These are phyloP conservation scores for Idaea aversata DNA, from an alignment of 2,888 invertebrate species.

Conservation along the genomic window DNA sequence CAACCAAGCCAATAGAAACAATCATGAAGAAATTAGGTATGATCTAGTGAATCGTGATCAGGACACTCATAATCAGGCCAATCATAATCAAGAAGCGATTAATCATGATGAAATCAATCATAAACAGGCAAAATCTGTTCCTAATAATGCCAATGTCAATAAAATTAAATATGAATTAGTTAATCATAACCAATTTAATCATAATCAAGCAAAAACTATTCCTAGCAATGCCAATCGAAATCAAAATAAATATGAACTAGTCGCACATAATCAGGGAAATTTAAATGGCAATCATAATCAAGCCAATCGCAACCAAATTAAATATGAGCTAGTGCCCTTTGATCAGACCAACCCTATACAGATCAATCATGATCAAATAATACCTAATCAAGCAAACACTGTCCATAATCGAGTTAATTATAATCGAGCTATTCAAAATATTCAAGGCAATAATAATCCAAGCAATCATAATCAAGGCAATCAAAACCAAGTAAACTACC, in stretches of 20 bases:
- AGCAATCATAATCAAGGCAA: not conserved
- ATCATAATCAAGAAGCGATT: not conserved
- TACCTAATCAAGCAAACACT: not conserved
- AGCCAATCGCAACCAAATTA: not conserved
- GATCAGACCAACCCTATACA: too few species aligned
- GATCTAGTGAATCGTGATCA: not conserved
- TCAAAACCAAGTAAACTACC: slow-evolving; percentile 9
- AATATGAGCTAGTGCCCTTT: too few species aligned
- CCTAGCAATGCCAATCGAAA: not conserved
- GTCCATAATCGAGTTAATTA: not conserved
- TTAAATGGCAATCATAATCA: not conserved
- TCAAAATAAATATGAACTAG: not conserved
- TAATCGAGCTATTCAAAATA: not conserved
- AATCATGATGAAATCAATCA: not conserved
- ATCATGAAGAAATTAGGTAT: slow-evolving; percentile 4
- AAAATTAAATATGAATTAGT: not conserved
- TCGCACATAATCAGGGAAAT: not conserved
- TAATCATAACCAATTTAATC: not conserved
- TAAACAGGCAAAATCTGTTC: not conserved
- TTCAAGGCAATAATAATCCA: not conserved
- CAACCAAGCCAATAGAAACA: slow-evolving; percentile 2
- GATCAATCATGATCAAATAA: not conserved
- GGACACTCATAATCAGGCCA: not conserved
- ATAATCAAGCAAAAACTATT: not conserved
- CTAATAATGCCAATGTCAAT: not conserved